A percentile compares a stretch with the other conserved stretches of the same genome.
Evolutionary conservation across 2,888 invertebrate species (phyloP).

Genomic region (Drosophila acutilabella): DNA sequence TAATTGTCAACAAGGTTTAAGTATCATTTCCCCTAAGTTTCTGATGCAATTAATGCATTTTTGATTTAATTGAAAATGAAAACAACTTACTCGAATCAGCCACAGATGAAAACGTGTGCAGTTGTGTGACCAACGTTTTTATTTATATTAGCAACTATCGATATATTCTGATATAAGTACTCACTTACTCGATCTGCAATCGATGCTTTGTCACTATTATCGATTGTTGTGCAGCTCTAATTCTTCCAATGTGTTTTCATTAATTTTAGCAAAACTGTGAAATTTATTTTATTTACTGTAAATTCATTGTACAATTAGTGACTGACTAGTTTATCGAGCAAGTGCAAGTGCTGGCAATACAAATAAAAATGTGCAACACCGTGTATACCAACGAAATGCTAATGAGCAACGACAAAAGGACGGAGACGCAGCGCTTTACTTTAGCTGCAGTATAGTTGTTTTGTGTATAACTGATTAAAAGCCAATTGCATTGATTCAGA

Average conservation of each 20-base stretch:
- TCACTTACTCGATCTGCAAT: conserved; percentile 15
- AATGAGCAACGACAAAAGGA: conserved; percentile 9
- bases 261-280: conserved; percentile 44
- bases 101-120: conserved; percentile 74
- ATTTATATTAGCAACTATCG: conserved; percentile 6
- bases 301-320: conserved; percentile 5
- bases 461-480: conserved; percentile 34
- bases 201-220: conserved; percentile 31
- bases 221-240: conserved; percentile 35
- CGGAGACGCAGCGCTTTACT: conserved; percentile 30
- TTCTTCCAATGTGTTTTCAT: conserved; percentile 48
- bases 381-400: conserved; percentile 14
- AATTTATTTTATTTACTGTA: conserved; percentile 22
- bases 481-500: conserved; percentile 15
- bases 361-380: neutral
- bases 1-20: conserved; percentile 6
- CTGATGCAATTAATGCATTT: conserved; percentile 47
- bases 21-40: neutral
- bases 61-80: conserved; percentile 5
- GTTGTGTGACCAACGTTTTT: conserved; percentile 3
- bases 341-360: conserved; percentile 7
- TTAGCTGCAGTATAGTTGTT: conserved; percentile 23
- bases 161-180: conserved; percentile 9
- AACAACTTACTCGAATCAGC: conserved; percentile 31
- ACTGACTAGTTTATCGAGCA: neutral